Evolutionary conservation across 2,888 invertebrate species (phyloP), one percentile per base, ranked within the genome.

Genomic region (Papilio protenor): DNA sequence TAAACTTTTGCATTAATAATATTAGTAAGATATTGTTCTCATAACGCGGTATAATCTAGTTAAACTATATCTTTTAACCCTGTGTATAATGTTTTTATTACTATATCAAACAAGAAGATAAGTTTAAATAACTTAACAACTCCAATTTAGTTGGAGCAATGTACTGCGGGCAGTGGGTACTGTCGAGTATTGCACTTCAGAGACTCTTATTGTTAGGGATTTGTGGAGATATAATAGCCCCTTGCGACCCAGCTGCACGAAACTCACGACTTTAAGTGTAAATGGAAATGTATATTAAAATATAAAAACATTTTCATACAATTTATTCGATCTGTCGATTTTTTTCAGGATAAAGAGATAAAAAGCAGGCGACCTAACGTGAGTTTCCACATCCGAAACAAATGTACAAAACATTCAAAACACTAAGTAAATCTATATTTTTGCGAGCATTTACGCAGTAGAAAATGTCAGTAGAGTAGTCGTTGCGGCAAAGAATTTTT

Each of bases 141-240:
- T 66, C 40, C 66, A 66, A 66, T 66, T 66, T 66, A 27, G 6
- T 66, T 66, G 11, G n/a, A n/a, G 66, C 40, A 61, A 27, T 61
- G 40, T 40, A 66, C 40, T 66, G 66, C 66, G 66, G 66, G 40
- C 66, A 40, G 66, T 66, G 66, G 66, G 40, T 40, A 66, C 66
- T 18, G 33, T 33, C 40, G 40, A 66, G 66, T 66, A 66, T 66
- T 40, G 66, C 66, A 66, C 66, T 66, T 66, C 66, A n/a, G 66
- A 66, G 66, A 66, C 66, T 66, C 66, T 66, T 66, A 66, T 66
- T 66, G 66, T 66, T 66, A 40, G 66, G 66, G 40, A 66, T 66
- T 66, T 40, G 66, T 66, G 18, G 66, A 66, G 66, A 66, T 66
- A 66, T 66, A 66, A 66, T 66, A 66, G 66, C 66, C 66, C 66